Evolutionary conservation across 1,140 invertebrate species (phyloP).

Genomic region (Chrysomallon squamiferum): DNA sequence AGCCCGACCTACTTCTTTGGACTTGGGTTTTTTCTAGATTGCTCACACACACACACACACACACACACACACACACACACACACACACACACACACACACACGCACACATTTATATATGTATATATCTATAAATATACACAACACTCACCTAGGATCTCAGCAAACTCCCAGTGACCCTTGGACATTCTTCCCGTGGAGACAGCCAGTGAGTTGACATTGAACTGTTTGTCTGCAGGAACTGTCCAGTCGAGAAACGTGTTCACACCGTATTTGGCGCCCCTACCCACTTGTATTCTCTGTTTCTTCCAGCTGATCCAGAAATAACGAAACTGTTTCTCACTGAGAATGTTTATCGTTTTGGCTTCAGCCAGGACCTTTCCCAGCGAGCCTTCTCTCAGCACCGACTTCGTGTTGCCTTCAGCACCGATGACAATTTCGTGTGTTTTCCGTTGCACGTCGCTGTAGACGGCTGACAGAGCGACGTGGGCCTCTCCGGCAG

Average conservation of each 20-base stretch:
- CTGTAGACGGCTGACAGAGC: slow-evolving; percentile 57
- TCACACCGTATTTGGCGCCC: slow-evolving; percentile 50
- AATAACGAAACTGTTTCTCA: slow-evolving; percentile 48
- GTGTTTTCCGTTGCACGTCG: slow-evolving; percentile 54
- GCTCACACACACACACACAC: too few species aligned
- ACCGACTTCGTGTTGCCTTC: slow-evolving; percentile 49
- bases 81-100: too few species aligned
- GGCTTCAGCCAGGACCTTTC: slow-evolving; percentile 41
- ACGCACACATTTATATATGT: too few species aligned
- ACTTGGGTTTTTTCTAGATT: too few species aligned
- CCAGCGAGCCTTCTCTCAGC: slow-evolving; percentile 49
- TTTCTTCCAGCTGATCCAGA: slow-evolving; percentile 57
- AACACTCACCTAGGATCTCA: slow-evolving; percentile 54
- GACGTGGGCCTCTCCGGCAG: slow-evolving; percentile 51
- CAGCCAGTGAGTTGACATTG: slow-evolving; percentile 55
- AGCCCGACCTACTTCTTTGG: too few species aligned
- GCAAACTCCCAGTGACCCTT: slow-evolving; percentile 60
- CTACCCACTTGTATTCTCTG: slow-evolving; percentile 49
- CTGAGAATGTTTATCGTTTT: slow-evolving; percentile 48
- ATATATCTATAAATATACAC: too few species aligned
- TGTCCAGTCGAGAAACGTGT: slow-evolving; percentile 51
- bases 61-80: too few species aligned
- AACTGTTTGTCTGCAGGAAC: slow-evolving; percentile 51
- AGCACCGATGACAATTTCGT: slow-evolving; percentile 52
- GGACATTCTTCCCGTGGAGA: slow-evolving; percentile 51